Conservation (phyloP, 2,888 invertebrate genomes). For the Lochmaea capreae region DNA sequence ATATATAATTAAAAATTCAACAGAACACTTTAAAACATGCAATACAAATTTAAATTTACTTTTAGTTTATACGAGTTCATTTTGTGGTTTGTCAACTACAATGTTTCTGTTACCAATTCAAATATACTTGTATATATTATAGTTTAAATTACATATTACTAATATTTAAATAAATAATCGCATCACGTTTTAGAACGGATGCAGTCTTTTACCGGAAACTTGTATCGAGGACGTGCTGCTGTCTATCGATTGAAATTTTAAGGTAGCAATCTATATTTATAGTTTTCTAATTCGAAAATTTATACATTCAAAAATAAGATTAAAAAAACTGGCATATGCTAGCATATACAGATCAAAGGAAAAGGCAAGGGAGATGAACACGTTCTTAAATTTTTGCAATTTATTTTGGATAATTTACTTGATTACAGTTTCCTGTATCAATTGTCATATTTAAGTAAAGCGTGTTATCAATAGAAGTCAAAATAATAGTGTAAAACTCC, state of each 20-base stretch:
- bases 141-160: slow-evolving; percentile 10
- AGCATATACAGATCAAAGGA: no score
- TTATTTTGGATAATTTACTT: no score
- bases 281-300: neutral
- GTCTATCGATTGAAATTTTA: neutral
- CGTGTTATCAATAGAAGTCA: no score
- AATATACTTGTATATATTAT: neutral
- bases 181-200: slow-evolving; percentile 34
- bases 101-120: neutral
- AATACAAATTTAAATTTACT: neutral
- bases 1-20: neutral
- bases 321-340: no score
- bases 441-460: no score
- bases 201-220: slow-evolving; percentile 33
- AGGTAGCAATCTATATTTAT: neutral
- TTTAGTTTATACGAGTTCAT: neutral
- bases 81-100: neutral
- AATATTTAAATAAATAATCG: slow-evolving; percentile 17
- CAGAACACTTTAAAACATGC: neutral
- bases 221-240: slow-evolving; percentile 5
- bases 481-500: no score
- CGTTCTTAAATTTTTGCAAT: no score
- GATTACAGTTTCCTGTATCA: no score
- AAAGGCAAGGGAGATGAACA: no score
- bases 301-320: no score